phyloP scores from a whole-genome alignment of 2,797 vertebrate genomes.

The Sylvilagus floridanus region DNA sequence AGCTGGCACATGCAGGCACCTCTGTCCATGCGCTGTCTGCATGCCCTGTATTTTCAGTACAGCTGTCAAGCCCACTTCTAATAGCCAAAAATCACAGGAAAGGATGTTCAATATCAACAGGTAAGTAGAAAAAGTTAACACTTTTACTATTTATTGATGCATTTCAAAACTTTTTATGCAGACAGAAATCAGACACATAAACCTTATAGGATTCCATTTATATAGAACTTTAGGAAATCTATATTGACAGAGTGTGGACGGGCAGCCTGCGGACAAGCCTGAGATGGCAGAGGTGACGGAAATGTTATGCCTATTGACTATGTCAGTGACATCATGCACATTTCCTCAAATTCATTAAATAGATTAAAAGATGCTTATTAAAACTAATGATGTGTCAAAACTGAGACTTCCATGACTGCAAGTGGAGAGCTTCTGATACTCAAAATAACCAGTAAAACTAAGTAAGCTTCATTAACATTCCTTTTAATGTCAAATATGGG shows the following conservation, averaged over 20 bases:
- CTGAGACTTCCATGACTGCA: background rate
- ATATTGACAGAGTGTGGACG: background rate
- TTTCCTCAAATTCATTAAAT: background rate
- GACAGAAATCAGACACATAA: background rate
- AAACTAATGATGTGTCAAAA: background rate
- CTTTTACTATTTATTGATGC: background rate
- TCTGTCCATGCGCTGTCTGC: too few relatives aligned
- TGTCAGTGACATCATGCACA: background rate
- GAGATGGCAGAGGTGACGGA: background rate
- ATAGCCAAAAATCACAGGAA: background rate
- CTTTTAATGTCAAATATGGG: background rate
- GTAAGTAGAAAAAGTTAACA: background rate
- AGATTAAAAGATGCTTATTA: background rate
- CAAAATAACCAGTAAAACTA: conserved; percentile 33
- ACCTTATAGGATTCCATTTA: background rate
- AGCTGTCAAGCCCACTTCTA: background rate
- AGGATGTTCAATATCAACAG: background rate
- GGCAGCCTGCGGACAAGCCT: too few relatives aligned
- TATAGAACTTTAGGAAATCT: background rate
- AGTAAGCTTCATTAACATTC: background rate
- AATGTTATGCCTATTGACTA: background rate
- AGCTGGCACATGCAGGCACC: too few relatives aligned
- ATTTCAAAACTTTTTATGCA: background rate
- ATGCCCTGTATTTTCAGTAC: too few relatives aligned
- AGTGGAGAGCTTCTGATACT: background rate